Base-by-base conservation (phyloP, 2,797 vertebrate species). In the Amazonetta brasiliensis region DNA sequence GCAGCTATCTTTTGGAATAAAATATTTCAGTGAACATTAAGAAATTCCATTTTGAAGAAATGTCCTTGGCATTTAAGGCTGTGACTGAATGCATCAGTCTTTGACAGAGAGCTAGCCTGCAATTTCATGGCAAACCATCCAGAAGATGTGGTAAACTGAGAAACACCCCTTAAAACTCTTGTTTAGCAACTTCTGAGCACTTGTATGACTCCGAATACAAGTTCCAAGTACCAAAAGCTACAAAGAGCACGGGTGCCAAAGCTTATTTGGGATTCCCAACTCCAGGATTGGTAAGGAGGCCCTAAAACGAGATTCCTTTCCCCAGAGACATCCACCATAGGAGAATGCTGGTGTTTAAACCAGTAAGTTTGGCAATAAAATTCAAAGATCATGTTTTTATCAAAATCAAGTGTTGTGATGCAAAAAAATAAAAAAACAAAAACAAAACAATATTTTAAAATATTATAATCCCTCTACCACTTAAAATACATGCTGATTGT, bases 11-110 rank as follows among this genome's bases (percentile, higher is more conserved):
- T 76, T 71, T 71, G 59, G 85, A 93, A 77, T 72, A 16, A 78
- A 84, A 80, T 78, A 66, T 59, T 90, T 76, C 83, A 81, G 69
- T 35, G 64, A 91, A 85, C 78, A 80, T 55, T 46, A 85, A 83
- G 50, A 74, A 93, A 85, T 41, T 33, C 17, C 44, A 60, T 39
- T 33, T 66, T 82, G 54, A 85, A 93, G 44, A 63, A 88, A 86
- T 7, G 46, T 81, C 72, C 63, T 56, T 95, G 90, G 75, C 58
- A 76, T 87, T 93, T 84, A 92, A 87, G 75, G 43, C 68, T 92
- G 37, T 87, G 90, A 90, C 23, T 94, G 87, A 87, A 50, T 92
- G 66, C 43, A 64, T 67, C 64, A 31, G 75, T 77, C 39, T 91
- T 90, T 52, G 43, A 66, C 25, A 62, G 50, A 76, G 74, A 85